A percentile compares a stretch with the other conserved stretches of the same genome.
Evolutionary conservation across 2,797 vertebrate genomes (phyloP).

Genomic region (Melanotaenia pygmaea): DNA sequence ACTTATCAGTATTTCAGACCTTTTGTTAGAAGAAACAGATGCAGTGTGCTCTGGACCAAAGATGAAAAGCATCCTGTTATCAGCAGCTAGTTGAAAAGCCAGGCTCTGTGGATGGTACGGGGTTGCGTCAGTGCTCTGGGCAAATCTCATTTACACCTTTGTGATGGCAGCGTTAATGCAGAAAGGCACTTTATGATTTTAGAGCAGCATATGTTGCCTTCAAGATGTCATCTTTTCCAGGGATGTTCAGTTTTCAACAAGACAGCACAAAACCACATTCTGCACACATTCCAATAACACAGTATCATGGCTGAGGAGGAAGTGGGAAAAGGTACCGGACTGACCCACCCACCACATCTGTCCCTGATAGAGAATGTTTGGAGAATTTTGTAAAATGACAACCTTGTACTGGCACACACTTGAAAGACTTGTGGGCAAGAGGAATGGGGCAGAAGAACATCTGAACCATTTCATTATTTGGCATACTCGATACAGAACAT

Average conservation of each 20-base stretch:
- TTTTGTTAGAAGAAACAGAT: not conserved
- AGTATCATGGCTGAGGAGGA: not conserved
- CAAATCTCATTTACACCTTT: not conserved
- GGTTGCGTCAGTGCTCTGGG: not conserved
- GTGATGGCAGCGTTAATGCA: not conserved
- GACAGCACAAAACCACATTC: not conserved
- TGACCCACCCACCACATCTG: not conserved
- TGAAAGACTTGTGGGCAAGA: not conserved
- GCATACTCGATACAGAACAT: not conserved
- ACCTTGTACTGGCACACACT: not conserved
- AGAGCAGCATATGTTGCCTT: not conserved
- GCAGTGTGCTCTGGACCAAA: not conserved
- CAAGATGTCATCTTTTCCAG: not conserved
- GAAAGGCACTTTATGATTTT: not conserved
- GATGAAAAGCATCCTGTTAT: not conserved
- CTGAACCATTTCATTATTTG: not conserved
- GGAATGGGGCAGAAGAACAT: not conserved
- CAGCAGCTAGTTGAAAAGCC: not conserved
- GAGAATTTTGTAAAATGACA: not conserved
- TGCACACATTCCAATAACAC: not conserved
- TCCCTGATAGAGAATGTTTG: not conserved
- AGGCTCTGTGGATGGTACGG: not conserved
- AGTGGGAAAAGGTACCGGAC: not conserved
- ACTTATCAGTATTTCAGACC: not conserved
- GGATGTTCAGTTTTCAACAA: slow-evolving; percentile 1